Percentiles rank a stretch among this genome's conserved stretches.
These are phyloP conservation scores for Protosalanx chinensis DNA, from an alignment of 2,797 vertebrate species.

Conservation along the genomic window DNA sequence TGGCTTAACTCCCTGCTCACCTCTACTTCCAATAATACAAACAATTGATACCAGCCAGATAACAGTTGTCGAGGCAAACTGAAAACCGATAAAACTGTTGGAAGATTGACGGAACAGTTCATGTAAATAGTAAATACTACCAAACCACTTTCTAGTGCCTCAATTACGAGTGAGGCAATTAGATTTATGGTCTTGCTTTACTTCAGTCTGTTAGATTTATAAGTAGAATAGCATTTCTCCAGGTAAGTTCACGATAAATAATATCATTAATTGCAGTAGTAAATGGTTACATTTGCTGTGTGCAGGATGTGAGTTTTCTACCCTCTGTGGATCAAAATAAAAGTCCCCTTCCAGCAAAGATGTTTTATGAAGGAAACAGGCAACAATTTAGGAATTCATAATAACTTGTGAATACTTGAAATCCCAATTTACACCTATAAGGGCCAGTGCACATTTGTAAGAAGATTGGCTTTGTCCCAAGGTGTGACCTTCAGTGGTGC, in stretches of 20 bases:
- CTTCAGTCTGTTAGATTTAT: constrained; percentile 4
- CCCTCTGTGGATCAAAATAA: no score
- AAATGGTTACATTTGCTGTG: not conserved
- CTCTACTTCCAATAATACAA: not conserved
- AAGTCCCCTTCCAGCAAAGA: no score
- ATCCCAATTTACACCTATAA: no score
- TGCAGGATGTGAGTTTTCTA: not conserved
- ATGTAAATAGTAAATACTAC: not conserved
- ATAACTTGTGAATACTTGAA: no score
- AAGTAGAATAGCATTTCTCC: not conserved
- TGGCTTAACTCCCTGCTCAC: not conserved
- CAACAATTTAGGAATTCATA: no score
- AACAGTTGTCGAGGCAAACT: not conserved
- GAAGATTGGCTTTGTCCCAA: no score
- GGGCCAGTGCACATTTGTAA: no score
- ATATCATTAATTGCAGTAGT: no score
- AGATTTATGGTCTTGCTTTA: not conserved
- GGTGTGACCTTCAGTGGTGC: not conserved
- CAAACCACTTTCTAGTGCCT: not conserved
- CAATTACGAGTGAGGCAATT: not conserved
- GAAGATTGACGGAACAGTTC: not conserved
- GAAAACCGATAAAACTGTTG: not conserved
- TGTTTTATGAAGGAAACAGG: no score
- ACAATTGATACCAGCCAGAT: not conserved
- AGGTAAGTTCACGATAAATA: constrained; percentile 2